Evolutionary conservation across 2,888 invertebrate genomes (phyloP), one percentile per base, ranked within the genome.

Genomic region (Acrobasis consociella): DNA sequence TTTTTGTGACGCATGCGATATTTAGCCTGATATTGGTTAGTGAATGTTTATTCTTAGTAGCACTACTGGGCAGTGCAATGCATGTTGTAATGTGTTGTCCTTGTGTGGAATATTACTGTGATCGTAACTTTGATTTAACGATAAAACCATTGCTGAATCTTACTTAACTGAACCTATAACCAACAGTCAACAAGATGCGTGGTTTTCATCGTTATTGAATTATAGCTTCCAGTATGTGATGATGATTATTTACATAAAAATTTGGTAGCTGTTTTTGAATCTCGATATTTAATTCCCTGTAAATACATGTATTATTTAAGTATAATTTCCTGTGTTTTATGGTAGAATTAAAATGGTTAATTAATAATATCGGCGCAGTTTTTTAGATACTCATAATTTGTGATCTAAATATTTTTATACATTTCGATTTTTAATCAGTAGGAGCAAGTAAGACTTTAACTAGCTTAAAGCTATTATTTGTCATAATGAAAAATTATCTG

Each of bases 1-100:
- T 79, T 78, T 68, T 63, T 71, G 72, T 75, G 71, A 65, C 72
- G 80, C 81, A 80, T 81, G 79, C 64, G 65, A 77, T 68, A 64
- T 67, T 67, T 61, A 70, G 70, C 72, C 69, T 74, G 66, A 68
- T 62, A 69, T 69, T 74, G 71, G 70, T 75, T 72, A 72, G 75
- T 74, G 71, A 71, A 70, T 72, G 67, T 73, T 49, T 55, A 52
- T 31, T 13, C 5, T 39, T 42, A 17, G 13, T 60, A 16, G 60
- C 50, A 63, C 49, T 52, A 58, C 59, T 8, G 13, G 15, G 16
- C 50, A 37, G 59, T 51, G 50, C 50, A 37, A 50, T 51, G 50
- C 59, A 50, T 60, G 38, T 38, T 60, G 37, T 60, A 17, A 17
- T 55, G 49, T 49, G 31, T 49, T 50, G 31, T 60, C 38, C 2